Base-by-base conservation (phyloP, 2,888 invertebrate species). In the Iphiclides podalirius region DNA sequence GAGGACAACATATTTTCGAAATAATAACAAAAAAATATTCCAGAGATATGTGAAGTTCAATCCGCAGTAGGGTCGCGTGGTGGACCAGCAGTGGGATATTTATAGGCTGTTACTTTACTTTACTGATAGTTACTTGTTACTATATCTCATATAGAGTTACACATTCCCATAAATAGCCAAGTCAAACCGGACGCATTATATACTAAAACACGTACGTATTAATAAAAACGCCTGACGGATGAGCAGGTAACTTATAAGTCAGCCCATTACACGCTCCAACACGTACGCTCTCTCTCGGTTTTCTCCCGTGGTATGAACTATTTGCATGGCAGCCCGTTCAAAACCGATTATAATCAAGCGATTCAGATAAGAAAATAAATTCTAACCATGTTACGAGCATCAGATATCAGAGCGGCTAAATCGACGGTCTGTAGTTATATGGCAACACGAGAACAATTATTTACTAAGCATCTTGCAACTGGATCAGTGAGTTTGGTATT, bases 281-380 rank as follows among this genome's bases (percentile, higher is more conserved):
- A 80, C 67, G 57, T 64, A 35, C 75, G 68, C 83, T 87, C 79
- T 86, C 87, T 74, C 76, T 74, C 75, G 64, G 71, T 73, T 86
- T 83, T 86, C 87, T 72, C 82, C 70, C 46, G 63, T 70, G 77
- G 67, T 73, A 84, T 83, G 79, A 66, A 61, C 44, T 70, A 86
- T 85, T 86, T 86, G 84, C 84, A 86, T 87, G 81, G 64, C 58
- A 60, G 61, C 65, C 67, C 67, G 75, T 70, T 67, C 60, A 55
- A 63, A 70, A 66, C 66, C 66, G 67, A 72, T 76, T 77, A 72
- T 72, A 71, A 77, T 75, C 74, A 76, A 72, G 61, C 67, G 68
- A 65, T n/a, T n/a, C n/a, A n/a, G n/a, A n/a, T n/a, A n/a, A n/a
- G n/a, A n/a, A n/a, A n/a, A n/a, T n/a, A n/a, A n/a, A n/a, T n/a